Conservation (phyloP, 1,140 invertebrate species). For the Aphelinus atriplicis region DNA sequence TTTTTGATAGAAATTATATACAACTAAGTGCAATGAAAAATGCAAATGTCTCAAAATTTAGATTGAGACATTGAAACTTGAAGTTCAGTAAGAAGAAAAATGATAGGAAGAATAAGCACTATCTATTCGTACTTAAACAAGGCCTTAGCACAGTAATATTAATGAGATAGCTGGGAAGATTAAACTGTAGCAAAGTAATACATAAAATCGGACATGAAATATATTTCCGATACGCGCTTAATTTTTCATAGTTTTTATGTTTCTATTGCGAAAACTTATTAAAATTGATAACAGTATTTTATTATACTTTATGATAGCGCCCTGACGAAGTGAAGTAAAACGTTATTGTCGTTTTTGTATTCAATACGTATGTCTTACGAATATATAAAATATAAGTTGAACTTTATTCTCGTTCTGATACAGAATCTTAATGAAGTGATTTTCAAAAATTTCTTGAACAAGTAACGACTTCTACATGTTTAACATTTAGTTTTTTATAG, state of each 20-base stretch:
- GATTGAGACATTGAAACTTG: slow-evolving; percentile 13
- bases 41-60: slow-evolving; percentile 11
- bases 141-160: slow-evolving; percentile 49
- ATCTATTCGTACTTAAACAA: slow-evolving; percentile 44
- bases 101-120: slow-evolving; percentile 11
- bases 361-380: slow-evolving; percentile 17
- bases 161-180: slow-evolving; percentile 32
- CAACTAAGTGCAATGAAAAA: slow-evolving; percentile 9
- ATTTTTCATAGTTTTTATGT: slow-evolving; percentile 35
- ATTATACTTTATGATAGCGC: slow-evolving; percentile 49
- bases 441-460: slow-evolving; percentile 32
- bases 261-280: slow-evolving; percentile 45
- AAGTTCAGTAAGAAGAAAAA: not conserved
- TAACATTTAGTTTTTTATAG: slow-evolving; percentile 47
- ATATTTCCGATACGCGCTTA: slow-evolving; percentile 38
- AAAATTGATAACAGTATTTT: slow-evolving; percentile 54
- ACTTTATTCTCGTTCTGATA: slow-evolving; percentile 6
- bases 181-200: slow-evolving; percentile 52
- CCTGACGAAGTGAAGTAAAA: slow-evolving; percentile 27
- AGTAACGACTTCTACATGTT: too few relatives aligned
- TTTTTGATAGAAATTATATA: not conserved
- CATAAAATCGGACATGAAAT: slow-evolving; percentile 35
- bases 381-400: slow-evolving; percentile 24
- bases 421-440: not conserved
- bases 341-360: slow-evolving; percentile 32